These are phyloP conservation scores for Pseudorasbora parva DNA, from an alignment of 2,113 vertebrate species.

Conservation along the genomic window DNA sequence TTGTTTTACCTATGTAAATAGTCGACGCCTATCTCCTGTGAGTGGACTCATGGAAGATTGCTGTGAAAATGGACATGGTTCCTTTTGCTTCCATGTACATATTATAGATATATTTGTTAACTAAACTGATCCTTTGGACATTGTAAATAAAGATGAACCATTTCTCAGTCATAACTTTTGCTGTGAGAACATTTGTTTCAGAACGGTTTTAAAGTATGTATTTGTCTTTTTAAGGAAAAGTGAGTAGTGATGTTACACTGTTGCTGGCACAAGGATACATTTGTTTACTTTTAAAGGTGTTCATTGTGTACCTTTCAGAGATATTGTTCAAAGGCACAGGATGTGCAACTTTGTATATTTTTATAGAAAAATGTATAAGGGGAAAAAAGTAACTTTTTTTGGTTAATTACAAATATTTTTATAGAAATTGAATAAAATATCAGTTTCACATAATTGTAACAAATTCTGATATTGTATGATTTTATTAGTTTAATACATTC, in stretches of 20 bases:
- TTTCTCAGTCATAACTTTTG: conserved; percentile 34
- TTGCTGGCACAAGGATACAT: not conserved
- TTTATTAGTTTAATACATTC: not conserved
- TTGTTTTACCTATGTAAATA: conserved; percentile 83
- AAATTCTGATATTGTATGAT: not conserved
- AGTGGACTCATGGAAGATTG: conserved; percentile 61
- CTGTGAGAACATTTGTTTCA: not conserved
- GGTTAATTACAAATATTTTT: not conserved
- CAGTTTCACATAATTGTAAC: too few relatives aligned
- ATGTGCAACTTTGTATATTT: not conserved
- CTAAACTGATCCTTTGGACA: conserved; percentile 86
- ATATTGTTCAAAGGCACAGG: not conserved
- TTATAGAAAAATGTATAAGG: too few relatives aligned
- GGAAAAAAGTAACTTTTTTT: too few relatives aligned
- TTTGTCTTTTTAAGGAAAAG: conserved; percentile 14
- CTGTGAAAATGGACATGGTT: conserved; percentile 75
- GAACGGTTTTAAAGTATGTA: not conserved
- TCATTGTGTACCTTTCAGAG: not conserved
- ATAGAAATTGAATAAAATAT: too few relatives aligned
- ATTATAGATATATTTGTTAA: conserved; percentile 88
- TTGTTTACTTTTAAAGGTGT: conserved; percentile 6
- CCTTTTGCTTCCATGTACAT: conserved; percentile 87
- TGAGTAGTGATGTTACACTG: not conserved
- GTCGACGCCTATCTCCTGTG: conserved; percentile 56
- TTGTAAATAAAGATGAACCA: conserved; percentile 91